Conservation (phyloP, 2,888 invertebrate species). For the Aricia artaxerxes region DNA sequence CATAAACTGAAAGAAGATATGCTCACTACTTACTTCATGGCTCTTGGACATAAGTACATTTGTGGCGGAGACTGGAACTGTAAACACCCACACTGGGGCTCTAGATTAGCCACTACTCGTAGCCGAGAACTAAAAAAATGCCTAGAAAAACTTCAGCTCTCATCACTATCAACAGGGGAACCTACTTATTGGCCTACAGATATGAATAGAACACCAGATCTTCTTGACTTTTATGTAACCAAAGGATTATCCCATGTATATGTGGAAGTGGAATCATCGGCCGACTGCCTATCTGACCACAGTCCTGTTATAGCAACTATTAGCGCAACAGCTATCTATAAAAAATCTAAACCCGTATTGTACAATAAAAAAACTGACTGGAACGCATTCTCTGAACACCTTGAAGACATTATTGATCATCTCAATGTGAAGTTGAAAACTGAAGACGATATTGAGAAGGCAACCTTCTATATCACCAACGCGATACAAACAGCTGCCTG, state of each 20-base stretch:
- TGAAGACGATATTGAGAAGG: not conserved
- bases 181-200: conserved; percentile 37
- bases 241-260: conserved; percentile 23
- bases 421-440: not conserved
- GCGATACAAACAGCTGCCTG: not conserved
- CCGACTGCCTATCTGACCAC: conserved; percentile 31
- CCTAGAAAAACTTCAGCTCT: conserved; percentile 11
- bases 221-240: conserved; percentile 34
- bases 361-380: not conserved
- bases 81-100: conserved; percentile 41
- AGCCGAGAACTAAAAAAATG: conserved; percentile 39
- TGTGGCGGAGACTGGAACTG: conserved; percentile 42
- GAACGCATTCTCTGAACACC: not conserved
- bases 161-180: conserved; percentile 31
- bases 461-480: not conserved
- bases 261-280: conserved; percentile 25
- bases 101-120: conserved; percentile 37
- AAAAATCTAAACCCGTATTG: not conserved
- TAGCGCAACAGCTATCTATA: conserved; percentile 2
- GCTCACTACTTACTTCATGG: not conserved
- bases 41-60: conserved; percentile 35
- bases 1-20: not conserved
- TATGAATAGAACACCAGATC: conserved; percentile 31
- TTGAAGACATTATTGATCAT: not conserved
- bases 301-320: conserved; percentile 32